Conservation (phyloP, 2,888 invertebrate genomes). For the Elaeidobius kamerunicus region DNA sequence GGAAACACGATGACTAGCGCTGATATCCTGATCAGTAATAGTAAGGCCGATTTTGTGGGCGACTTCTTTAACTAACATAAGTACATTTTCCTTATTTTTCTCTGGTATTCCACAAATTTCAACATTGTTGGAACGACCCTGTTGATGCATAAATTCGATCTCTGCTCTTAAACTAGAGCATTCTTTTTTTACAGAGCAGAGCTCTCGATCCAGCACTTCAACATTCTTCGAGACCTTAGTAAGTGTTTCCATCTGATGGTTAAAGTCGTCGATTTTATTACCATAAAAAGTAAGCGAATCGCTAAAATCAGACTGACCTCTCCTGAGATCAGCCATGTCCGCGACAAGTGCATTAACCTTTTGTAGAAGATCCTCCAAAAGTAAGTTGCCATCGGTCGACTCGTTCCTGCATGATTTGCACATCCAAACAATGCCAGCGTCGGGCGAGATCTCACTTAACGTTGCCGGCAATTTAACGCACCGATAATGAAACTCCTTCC, state of each 20-base stretch:
- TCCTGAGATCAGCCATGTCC: not conserved
- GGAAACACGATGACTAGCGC: not conserved
- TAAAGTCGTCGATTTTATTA: slow-evolving; percentile 7
- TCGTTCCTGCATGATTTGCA: not conserved
- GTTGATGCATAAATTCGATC: not conserved
- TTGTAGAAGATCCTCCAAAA: not conserved
- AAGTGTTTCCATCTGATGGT: not conserved
- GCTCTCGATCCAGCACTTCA: not conserved
- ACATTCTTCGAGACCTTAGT: not conserved
- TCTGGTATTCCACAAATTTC: not conserved
- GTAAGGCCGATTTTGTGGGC: not conserved
- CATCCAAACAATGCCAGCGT: not conserved
- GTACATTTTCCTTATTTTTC: not conserved
- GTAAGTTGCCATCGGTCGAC: not conserved
- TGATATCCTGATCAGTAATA: not conserved
- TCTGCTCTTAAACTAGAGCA: not conserved
- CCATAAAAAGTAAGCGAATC: not conserved
- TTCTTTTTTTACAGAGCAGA: not conserved
- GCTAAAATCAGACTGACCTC: not conserved
- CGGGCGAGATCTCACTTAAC: not conserved
- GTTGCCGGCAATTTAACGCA: not conserved
- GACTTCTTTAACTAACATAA: not conserved
- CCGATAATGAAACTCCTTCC: not conserved
- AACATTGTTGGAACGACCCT: not conserved
- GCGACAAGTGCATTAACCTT: not conserved